Evolutionary conservation across 2,888 invertebrate genomes (phyloP), one percentile per base, ranked within the genome.

Genomic region (Aspidiotus rigidus): DNA sequence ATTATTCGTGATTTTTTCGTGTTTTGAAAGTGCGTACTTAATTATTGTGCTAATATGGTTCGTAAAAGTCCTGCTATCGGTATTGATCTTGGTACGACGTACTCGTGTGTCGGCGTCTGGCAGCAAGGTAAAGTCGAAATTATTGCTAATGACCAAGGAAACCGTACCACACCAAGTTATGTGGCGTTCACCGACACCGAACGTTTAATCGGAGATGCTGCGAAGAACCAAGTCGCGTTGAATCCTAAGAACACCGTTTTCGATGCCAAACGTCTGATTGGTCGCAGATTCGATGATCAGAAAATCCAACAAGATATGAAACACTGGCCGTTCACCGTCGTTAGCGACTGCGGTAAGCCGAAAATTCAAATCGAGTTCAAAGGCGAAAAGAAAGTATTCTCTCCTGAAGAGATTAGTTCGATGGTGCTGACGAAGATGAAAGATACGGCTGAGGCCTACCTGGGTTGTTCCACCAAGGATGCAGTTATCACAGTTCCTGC

Each of bases 51-150:
- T 1, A 28, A 28, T 28, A 28, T 28, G 28, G 28, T 28, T 28
- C 28, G 28, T 28, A 28, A 28, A 75, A 77, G 80, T 77, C 83
- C 85, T 75, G 85, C 86, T 69, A 83, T 90, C 74, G 90, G 90
- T 73, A 91, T 92, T 77, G 92, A 93, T 79, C 81, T 91, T 75
- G 91, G 91, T 69, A 92, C 91, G 66, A 92, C 90, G 13, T 93
- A 87, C 80, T 91, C 90, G 69, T 89, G 89, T 76, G 90, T 90
- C 64, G 90, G 86, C 60, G 88, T 90, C 28, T 90, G 87, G 81
- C 87, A 88, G 75, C 84, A 90, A 76, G 87, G 89, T 69, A 89
- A 89, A 78, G 89, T 90, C 74, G 89, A 90, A 77, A 89, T 90
- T 73, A 87, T 89, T 72, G 88, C 89, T 73, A 90, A 90, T 75